phyloP scores from a whole-genome alignment of 1,140 invertebrate genomes.

The Drosophila equinoxialis region DNA sequence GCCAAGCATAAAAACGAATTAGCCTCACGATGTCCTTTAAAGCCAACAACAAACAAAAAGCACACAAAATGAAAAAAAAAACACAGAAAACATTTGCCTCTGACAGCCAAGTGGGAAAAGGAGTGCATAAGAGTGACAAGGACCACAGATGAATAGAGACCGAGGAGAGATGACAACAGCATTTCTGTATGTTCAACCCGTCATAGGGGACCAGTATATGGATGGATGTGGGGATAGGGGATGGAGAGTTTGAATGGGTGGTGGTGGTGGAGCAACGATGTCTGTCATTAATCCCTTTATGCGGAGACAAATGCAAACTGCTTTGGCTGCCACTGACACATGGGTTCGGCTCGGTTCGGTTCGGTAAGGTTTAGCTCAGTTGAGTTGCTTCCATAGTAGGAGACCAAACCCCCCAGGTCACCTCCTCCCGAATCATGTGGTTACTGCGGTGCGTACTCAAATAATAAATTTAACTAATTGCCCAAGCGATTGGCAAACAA shows the following conservation, averaged over 20 bases:
- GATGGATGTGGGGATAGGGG: too few relatives aligned
- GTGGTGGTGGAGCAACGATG: slow-evolving; percentile 19
- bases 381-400: slow-evolving; percentile 6
- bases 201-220: slow-evolving; percentile 2
- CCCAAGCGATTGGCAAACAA: slow-evolving; percentile 62
- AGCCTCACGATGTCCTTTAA: slow-evolving; percentile 55
- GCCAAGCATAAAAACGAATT: slow-evolving; percentile 68
- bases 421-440: slow-evolving; percentile 40
- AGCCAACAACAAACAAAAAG: slow-evolving; percentile 36
- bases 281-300: slow-evolving; percentile 75
- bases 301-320: slow-evolving; percentile 73
- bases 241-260: background rate
- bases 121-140: background rate
- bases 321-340: slow-evolving; percentile 53
- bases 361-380: slow-evolving; percentile 5
- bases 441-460: slow-evolving; percentile 72
- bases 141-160: background rate
- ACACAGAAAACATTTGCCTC: background rate
- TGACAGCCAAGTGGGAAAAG: background rate
- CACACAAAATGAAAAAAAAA: background rate
- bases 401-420: too few relatives aligned
- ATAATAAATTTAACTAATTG: slow-evolving; percentile 82
- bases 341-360: slow-evolving; percentile 20
- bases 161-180: slow-evolving; percentile 46
- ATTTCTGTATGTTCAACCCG: slow-evolving; percentile 45